These are phyloP conservation scores for Himalopsyche anomala DNA, from an alignment of 2,888 invertebrate species.

Conservation along the genomic window DNA sequence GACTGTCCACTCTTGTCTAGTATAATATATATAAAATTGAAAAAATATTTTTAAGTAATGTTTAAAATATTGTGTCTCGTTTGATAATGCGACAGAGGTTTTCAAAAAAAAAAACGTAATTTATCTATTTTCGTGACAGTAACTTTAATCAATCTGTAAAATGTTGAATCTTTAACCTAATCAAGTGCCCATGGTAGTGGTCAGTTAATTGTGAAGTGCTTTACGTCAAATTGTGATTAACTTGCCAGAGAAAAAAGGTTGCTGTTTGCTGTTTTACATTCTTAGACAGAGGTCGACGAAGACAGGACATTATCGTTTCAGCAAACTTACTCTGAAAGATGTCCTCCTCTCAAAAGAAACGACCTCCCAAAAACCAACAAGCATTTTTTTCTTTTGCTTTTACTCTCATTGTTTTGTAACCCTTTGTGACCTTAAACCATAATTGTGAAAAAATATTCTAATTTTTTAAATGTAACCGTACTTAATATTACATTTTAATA, in stretches of 20 bases:
- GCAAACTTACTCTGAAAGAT: conserved; percentile 39
- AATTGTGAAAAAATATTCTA: neutral
- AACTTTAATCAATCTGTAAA: too few relatives aligned
- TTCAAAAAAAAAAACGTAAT: too few relatives aligned
- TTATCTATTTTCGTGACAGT: too few relatives aligned
- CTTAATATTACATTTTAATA: neutral
- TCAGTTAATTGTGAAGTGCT: too few relatives aligned
- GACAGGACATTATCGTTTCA: conserved; percentile 43
- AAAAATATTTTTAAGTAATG: too few relatives aligned
- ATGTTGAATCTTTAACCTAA: too few relatives aligned
- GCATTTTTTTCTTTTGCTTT: neutral
- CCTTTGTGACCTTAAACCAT: neutral
- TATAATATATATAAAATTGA: too few relatives aligned
- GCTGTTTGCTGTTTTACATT: neutral
- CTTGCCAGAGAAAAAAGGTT: neutral
- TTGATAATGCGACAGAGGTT: too few relatives aligned
- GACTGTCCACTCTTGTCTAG: too few relatives aligned
- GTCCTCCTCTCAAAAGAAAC: neutral
- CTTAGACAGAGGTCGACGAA: conserved; percentile 35
- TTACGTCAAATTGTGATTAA: too few relatives aligned
- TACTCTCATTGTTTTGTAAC: neutral
- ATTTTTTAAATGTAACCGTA: neutral
- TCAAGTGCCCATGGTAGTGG: too few relatives aligned
- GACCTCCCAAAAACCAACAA: neutral
- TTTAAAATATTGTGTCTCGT: too few relatives aligned